These are phyloP conservation scores for Smittia aterrima DNA, from an alignment of 2,888 invertebrate genomes.

Conservation along the genomic window DNA sequence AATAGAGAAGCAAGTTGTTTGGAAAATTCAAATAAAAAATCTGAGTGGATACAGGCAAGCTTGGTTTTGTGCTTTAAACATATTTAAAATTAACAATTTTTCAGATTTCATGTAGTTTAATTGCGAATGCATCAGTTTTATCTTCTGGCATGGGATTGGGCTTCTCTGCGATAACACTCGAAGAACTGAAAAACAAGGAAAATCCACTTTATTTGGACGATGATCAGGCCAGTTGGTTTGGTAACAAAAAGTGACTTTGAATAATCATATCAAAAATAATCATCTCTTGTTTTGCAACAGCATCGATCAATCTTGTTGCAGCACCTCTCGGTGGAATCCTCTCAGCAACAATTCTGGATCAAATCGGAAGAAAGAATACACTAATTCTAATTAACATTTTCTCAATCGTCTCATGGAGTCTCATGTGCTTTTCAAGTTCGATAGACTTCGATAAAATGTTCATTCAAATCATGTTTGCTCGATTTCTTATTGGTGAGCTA, in stretches of 20 bases:
- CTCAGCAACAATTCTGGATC: slow-evolving; percentile 50
- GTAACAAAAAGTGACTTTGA: slow-evolving; percentile 48
- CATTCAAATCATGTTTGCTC: slow-evolving; percentile 49
- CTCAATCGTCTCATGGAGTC: slow-evolving; percentile 49
- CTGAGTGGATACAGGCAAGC: too few relatives aligned
- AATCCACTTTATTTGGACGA: slow-evolving; percentile 47
- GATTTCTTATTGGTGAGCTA: slow-evolving; percentile 50
- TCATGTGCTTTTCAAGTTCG: slow-evolving; percentile 49
- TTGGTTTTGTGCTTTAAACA: too few relatives aligned
- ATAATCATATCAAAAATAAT: too few relatives aligned
- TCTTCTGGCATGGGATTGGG: slow-evolving; percentile 51
- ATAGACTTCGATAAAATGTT: slow-evolving; percentile 46
- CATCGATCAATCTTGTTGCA: slow-evolving; percentile 50
- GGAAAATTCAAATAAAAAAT: too few relatives aligned
- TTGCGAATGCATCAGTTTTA: slow-evolving; percentile 51
- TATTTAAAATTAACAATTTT: too few relatives aligned
- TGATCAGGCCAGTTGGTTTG: slow-evolving; percentile 52
- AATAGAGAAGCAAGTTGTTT: too few relatives aligned
- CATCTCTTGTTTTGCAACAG: slow-evolving; percentile 45
- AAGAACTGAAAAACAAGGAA: slow-evolving; percentile 47
- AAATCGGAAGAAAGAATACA: slow-evolving; percentile 50
- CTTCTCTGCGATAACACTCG: slow-evolving; percentile 50
- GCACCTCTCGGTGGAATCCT: slow-evolving; percentile 52
- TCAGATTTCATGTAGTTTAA: slow-evolving; percentile 45
- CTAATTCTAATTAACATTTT: slow-evolving; percentile 49